Evolutionary conservation across 2,797 vertebrate genomes (phyloP).

Genomic region (Ambastaia sidthimunki): DNA sequence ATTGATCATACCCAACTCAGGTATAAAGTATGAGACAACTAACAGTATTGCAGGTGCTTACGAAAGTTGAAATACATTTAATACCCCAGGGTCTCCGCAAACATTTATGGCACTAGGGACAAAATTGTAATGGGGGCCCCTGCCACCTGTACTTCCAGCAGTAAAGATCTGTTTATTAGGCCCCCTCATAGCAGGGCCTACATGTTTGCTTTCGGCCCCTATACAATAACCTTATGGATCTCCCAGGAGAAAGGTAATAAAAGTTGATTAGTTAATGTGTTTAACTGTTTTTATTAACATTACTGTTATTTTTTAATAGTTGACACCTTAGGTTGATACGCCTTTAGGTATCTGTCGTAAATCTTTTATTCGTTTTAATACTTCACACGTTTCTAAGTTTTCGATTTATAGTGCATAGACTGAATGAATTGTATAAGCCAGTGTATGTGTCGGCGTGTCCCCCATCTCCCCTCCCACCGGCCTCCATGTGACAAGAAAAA

Average conservation of each 20-base stretch:
- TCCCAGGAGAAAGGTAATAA: too few relatives aligned
- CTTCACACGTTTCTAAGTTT: slow-evolving; percentile 53
- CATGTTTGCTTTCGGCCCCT: too few relatives aligned
- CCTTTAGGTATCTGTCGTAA: background rate
- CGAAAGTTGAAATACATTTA: background rate
- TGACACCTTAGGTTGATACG: background rate
- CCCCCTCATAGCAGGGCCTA: too few relatives aligned
- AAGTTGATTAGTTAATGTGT: background rate
- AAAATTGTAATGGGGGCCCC: background rate
- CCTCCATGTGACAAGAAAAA: slow-evolving; percentile 71
- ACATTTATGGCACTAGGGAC: background rate
- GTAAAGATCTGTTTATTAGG: too few relatives aligned
- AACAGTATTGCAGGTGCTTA: background rate
- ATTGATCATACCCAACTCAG: background rate
- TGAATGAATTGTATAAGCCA: slow-evolving; percentile 8
- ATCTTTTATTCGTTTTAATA: background rate
- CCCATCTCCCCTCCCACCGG: slow-evolving; percentile 45
- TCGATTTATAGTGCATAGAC: slow-evolving; percentile 12
- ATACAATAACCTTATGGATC: too few relatives aligned
- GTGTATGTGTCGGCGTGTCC: slow-evolving; percentile 36
- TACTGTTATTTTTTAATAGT: too few relatives aligned
- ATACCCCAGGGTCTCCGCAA: too few relatives aligned
- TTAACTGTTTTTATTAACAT: background rate
- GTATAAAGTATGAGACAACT: background rate
- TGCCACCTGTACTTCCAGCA: too few relatives aligned